Evolutionary conservation across 2,113 vertebrate genomes (phyloP), one percentile per base, ranked within the genome.

Genomic region (Hemiscyllium ocellatum): DNA sequence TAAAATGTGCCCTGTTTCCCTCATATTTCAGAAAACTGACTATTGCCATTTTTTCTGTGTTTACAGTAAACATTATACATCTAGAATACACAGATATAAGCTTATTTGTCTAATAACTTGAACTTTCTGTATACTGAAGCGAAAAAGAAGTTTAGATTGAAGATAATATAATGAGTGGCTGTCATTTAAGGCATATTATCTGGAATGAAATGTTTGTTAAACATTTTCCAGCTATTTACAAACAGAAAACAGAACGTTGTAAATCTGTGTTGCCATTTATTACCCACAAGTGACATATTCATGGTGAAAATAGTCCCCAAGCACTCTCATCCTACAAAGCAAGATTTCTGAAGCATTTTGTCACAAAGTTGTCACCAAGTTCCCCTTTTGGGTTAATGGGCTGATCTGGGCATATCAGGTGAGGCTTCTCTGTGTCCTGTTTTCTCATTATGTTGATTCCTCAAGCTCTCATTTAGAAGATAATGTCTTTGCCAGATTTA

Each of bases 221-320:
- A 93, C 33, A 22, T 66, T 37, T 66, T 22, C 56, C 33, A 37
- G n/a, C 89, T 93, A 65, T 93, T 68, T 93, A 66, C 89, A 93
- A n/a, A 91, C 87, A 61, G 56, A 93, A n/a, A 33, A 2, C 61
- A 37, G 61, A 66, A 1, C 42, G 89, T 15, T 20, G 65, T 93
- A 93, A 93, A 93, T 68, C 89, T 93, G n/a, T 66, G 17, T 66
- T 91, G 61, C 22, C 19, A n/a, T 93, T 93, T 93, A 68, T 93
- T n/a, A 37, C 61, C 33, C 22, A n/a, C 33, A n/a, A 91, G 89
- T 65, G 56, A 91, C 89, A 91, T 20, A 33, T 91, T 66, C 33
- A 66, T 93, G 56, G 61, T 66, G 61, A 66, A 93, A 66, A 93
- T 65, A 7, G 17, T 17, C 6, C n/a, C 89, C 52, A 19, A 61